Evolutionary conservation across 2,888 invertebrate species (phyloP), one percentile per base, ranked within the genome.

Genomic region (Drosophila formosana): DNA sequence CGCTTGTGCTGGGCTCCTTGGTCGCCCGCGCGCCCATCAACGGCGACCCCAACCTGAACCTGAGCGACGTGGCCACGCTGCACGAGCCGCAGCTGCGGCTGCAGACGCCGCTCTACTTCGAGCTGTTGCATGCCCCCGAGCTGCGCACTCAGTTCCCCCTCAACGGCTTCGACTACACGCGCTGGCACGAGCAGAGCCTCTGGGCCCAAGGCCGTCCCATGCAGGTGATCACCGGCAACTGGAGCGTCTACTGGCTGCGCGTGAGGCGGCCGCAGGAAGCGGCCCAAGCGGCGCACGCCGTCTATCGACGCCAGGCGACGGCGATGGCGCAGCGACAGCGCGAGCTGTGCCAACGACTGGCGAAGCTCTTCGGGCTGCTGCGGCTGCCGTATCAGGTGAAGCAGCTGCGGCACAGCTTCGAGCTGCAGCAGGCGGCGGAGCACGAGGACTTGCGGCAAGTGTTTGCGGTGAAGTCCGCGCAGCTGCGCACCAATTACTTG

Each of bases 221-320:
- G 7, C 94, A 94, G 80, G 82, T 87, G 4, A 90, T 95, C 5
- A 89, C 88, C 8, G 93, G 93, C 4, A 91, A 92, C 32, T 94
- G 94, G 94, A 92, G 85, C 2, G 85, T 80, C 5, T 76, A 80
- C 37, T 67, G 75, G 61, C 64, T 91, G 30, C 78, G 46, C 4
- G 64, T 91, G 0, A 80, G 77, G 41, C 68, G 70, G 18, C 72
- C 72, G 0, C 56, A 57, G 9, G 37, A 4, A 6, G 0, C 18
- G 0, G 52, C 51, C 18, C 63, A 51, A 37, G 2, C 43, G 0
- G n/a, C 45, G 3, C 72, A 87, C 37, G 47, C 26, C 2, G 9
- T 76, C 6, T 60, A 65, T 51, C 75, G 81, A 0, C 77, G 88
- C 0, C 82, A 82, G 61, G 66, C 68, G 0, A 25, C 18, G 5